Evolutionary conservation across 2,797 vertebrate genomes (phyloP).

Genomic region (Girardinus metallicus): DNA sequence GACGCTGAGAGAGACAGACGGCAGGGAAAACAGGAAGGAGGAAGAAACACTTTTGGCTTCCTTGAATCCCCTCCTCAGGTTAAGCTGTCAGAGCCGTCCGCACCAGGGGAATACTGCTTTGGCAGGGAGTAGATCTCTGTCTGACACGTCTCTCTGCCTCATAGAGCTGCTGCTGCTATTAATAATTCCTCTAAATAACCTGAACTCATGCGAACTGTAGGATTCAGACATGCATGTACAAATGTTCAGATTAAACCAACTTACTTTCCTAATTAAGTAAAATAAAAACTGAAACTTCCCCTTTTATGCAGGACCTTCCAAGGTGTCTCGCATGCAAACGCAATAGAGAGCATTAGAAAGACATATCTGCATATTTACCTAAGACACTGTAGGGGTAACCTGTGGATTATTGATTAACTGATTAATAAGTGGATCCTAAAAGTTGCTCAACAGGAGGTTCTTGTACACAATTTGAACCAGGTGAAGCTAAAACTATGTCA

Average conservation of each 20-base stretch:
- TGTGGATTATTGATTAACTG: not conserved
- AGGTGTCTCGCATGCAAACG: constrained; percentile 19
- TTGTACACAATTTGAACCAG: no score
- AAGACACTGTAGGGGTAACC: no score
- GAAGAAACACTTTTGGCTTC: constrained; percentile 56
- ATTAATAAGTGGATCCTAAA: no score
- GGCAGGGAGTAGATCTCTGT: constrained; percentile 58
- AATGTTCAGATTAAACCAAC: constrained; percentile 16
- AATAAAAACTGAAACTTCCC: constrained; percentile 15
- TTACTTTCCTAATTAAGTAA: not conserved
- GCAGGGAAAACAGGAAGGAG: constrained; percentile 16
- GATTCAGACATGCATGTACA: constrained; percentile 23
- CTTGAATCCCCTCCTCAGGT: constrained; percentile 64
- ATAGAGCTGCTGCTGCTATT: constrained; percentile 63
- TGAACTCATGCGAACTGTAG: constrained; percentile 32
- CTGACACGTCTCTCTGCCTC: constrained; percentile 69
- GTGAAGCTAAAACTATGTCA: no score
- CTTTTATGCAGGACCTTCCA: no score
- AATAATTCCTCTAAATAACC: constrained; percentile 66
- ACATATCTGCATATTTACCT: not conserved
- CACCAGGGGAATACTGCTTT: constrained; percentile 70
- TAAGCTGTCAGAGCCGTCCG: constrained; percentile 68
- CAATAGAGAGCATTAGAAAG: constrained; percentile 23
- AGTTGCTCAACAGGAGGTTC: no score
- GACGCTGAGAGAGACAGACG: constrained; percentile 25